A percentile compares a stretch with the other conserved stretches of the same genome.
These are phyloP conservation scores for Aphelinus atriplicis DNA, from an alignment of 1,140 invertebrate genomes.

Conservation along the genomic window DNA sequence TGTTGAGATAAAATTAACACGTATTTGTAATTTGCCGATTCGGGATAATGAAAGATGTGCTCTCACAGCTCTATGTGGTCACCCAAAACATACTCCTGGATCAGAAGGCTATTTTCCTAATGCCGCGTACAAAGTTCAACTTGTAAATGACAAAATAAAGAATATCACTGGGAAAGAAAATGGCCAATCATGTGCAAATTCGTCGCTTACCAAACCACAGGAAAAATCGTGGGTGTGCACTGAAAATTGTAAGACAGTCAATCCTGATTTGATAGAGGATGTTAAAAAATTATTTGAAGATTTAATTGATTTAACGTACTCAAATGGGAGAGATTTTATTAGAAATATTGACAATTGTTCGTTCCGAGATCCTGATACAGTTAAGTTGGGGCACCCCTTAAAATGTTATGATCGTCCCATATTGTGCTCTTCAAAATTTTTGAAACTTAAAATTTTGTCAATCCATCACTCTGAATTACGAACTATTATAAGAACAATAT, in stretches of 20 bases:
- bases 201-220: not conserved
- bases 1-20: not conserved
- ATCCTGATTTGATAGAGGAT: not conserved
- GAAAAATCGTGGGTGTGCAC: not conserved
- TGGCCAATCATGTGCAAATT: not conserved
- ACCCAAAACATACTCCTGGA: not conserved
- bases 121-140: not conserved
- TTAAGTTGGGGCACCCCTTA: not conserved
- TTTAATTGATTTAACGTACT: not conserved
- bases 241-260: not conserved
- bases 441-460: not conserved
- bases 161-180: not conserved
- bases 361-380: not conserved
- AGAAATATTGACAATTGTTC: slow-evolving; percentile 11
- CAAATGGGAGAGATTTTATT: not conserved
- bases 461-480: not conserved
- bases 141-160: not conserved
- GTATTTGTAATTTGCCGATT: not conserved
- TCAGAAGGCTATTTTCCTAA: slow-evolving; percentile 5
- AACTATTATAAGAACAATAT: not conserved
- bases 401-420: not conserved
- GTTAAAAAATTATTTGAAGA: slow-evolving; percentile 15
- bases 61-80: not conserved
- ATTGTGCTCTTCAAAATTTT: not conserved
- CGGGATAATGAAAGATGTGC: not conserved